Evolutionary conservation across 2,113 vertebrate species (phyloP), one percentile per base, ranked within the genome.

Genomic region (Cheilinus undulatus): DNA sequence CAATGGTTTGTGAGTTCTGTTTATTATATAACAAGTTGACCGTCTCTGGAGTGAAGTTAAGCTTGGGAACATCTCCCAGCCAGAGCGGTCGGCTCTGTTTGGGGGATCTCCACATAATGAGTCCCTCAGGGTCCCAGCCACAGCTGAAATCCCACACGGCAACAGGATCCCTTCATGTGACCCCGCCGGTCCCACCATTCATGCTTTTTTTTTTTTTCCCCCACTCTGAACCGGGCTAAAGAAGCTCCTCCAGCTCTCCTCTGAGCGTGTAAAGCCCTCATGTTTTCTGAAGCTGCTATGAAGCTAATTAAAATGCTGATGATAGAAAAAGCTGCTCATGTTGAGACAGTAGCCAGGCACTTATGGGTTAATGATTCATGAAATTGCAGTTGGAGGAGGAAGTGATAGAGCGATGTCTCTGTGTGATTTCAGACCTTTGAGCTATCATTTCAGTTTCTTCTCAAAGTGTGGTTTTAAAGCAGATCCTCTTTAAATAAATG

Each of bases 311-410:
- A 71, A 67, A 64, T 9, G 42, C 28, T 46, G 42, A 64, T 76
- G 59, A 40, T 32, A 57, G 49, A 38, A 75, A 45, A 60, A 58
- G 51, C 58, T 42, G 56, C 38, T 49, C 28, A 61, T 52, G 58
- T 34, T 74, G 67, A 49, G 27, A 45, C 69, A 78, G 75, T 62
- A 83, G 71, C 30, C 27, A 11, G 3, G 58, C 63, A 60, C 62
- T 76, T 50, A 43, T 67, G 57, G 72, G 53, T 72, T 74, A 73
- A 79, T 60, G 68, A 81, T 76, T 85, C 79, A 81, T 84, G 52
- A 86, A 82, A 80, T 78, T 49, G 53, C 59, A 60, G 46, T 62
- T 70, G 43, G 71, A 80, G 54, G 38, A 27, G 45, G 42, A 48
- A 28, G 24, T 26, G 54, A 70, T 45, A 7, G 58, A 38, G 54